These are phyloP conservation scores for Festucalex cinctus DNA, from an alignment of 2,113 vertebrate species.

Conservation along the genomic window DNA sequence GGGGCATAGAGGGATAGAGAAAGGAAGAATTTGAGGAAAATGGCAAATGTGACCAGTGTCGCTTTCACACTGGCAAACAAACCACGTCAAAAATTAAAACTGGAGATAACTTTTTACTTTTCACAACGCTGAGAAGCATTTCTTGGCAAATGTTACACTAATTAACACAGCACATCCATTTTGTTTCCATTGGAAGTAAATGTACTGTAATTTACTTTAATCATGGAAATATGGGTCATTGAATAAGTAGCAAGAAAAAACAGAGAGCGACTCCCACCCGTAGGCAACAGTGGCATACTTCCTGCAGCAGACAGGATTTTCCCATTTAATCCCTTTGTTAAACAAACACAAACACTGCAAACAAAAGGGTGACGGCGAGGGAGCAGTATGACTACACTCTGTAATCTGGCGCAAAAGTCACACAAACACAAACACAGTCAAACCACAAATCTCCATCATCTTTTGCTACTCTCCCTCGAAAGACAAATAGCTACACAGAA, in stretches of 20 bases:
- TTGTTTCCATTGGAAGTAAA: no score
- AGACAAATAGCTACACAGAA: no score
- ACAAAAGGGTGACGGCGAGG: not conserved
- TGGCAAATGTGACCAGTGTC: not conserved
- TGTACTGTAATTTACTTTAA: not conserved
- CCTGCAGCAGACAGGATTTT: slow-evolving; percentile 10
- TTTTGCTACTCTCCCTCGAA: no score
- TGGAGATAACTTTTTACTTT: no score
- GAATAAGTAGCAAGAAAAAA: not conserved
- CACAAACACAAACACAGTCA: not conserved
- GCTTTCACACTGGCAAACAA: not conserved
- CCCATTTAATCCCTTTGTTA: slow-evolving; percentile 29
- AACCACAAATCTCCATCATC: not conserved
- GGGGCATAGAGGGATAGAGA: slow-evolving; percentile 3
- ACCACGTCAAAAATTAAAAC: no score
- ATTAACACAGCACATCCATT: no score
- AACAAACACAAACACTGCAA: slow-evolving; percentile 20
- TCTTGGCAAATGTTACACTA: not conserved
- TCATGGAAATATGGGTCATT: not conserved
- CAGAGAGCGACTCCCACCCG: not conserved
- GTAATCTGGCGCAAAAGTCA: slow-evolving; percentile 16
- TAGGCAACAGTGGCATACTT: not conserved
- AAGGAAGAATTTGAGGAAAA: slow-evolving; percentile 1
- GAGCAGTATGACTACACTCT: slow-evolving; percentile 8
- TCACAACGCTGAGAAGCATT: not conserved